phyloP scores from a whole-genome alignment of 2,797 vertebrate species.

The Lindbergichthys nudifrons region DNA sequence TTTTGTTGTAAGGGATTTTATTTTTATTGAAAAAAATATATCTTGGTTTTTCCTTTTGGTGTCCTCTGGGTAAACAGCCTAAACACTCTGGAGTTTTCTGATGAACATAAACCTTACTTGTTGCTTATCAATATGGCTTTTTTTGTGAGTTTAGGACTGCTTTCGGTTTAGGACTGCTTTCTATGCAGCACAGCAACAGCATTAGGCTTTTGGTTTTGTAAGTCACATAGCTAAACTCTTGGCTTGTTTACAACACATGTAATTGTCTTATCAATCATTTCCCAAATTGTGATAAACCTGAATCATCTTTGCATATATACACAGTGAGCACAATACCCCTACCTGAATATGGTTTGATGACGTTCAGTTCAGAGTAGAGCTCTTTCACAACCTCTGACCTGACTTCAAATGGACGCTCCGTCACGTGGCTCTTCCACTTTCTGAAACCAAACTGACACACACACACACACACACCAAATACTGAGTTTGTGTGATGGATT shows the following conservation, averaged over 20 bases:
- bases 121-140: not conserved
- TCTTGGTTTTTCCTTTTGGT: no score
- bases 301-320: not conserved
- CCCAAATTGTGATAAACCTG: not conserved
- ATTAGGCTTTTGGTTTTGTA: not conserved
- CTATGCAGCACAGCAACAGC: no score
- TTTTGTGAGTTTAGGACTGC: not conserved
- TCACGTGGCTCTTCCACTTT: conserved; percentile 95
- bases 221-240: not conserved
- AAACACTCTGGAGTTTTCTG: no score
- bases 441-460: conserved; percentile 90
- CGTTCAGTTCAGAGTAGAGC: conserved; percentile 90
- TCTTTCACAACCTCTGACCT: conserved; percentile 91
- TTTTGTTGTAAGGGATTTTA: no score
- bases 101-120: no score
- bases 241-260: not conserved
- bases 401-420: conserved; percentile 87
- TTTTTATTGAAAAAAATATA: no score
- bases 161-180: not conserved
- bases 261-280: not conserved
- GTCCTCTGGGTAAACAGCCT: no score
- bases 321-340: not conserved
- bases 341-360: conserved; percentile 80
- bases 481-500: not conserved
- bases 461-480: conserved; percentile 17